Conservation (phyloP, 2,797 vertebrate genomes). For the Sebastes steindachneri region DNA sequence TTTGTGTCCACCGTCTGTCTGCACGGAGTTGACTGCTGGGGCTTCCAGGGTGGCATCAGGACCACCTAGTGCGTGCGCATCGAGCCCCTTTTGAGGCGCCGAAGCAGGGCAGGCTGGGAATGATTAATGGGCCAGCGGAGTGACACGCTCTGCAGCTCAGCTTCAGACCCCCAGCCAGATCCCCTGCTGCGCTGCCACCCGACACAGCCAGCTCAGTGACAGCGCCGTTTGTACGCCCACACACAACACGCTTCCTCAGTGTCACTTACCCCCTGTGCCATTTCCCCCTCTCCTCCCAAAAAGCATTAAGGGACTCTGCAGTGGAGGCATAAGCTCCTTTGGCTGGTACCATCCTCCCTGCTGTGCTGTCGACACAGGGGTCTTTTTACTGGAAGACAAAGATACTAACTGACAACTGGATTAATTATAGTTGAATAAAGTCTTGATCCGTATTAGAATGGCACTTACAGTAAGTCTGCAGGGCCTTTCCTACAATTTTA, state of each 20-base stretch:
- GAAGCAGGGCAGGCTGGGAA: slow-evolving; percentile 73
- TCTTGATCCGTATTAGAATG: slow-evolving; percentile 30
- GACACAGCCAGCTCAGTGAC: slow-evolving; percentile 69
- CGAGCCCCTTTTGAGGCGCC: slow-evolving; percentile 59
- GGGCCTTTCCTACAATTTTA: not conserved
- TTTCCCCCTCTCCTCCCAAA: not conserved
- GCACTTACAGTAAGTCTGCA: not conserved
- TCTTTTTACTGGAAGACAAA: slow-evolving; percentile 57
- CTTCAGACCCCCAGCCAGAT: slow-evolving; percentile 71
- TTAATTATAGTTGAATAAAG: slow-evolving; percentile 35
- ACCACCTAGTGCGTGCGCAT: slow-evolving; percentile 79
- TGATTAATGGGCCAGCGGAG: slow-evolving; percentile 77
- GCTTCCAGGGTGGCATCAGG: slow-evolving; percentile 69
- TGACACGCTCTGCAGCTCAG: slow-evolving; percentile 75
- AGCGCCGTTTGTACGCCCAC: slow-evolving; percentile 49
- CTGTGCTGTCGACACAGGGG: slow-evolving; percentile 55
- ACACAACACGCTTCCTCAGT: slow-evolving; percentile 60
- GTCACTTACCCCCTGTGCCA: slow-evolving; percentile 58
- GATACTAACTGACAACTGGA: slow-evolving; percentile 47
- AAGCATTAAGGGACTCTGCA: slow-evolving; percentile 52
- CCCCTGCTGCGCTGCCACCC: slow-evolving; percentile 73
- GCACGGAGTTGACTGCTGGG: slow-evolving; percentile 34
- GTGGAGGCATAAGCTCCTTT: slow-evolving; percentile 59
- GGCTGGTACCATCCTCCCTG: slow-evolving; percentile 64
- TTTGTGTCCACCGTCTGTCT: slow-evolving; percentile 59